Conservation (phyloP, 2,888 invertebrate genomes). For the Galerucella pusilla region DNA sequence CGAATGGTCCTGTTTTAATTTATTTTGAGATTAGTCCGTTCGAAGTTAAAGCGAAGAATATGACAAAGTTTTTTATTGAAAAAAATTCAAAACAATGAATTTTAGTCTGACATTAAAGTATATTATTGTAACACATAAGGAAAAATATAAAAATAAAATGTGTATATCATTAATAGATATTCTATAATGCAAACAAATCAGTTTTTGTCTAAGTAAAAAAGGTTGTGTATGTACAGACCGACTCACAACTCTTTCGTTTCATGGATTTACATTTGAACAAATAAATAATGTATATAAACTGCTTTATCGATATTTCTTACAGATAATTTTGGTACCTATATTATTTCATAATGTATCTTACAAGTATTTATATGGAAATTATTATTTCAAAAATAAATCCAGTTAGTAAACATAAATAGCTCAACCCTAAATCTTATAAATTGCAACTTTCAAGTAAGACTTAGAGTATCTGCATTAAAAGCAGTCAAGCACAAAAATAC, state of each 20-base stretch:
- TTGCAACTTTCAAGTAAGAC: background rate
- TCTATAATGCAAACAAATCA: slow-evolving; percentile 22
- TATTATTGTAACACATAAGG: slow-evolving; percentile 43
- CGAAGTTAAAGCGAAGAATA: slow-evolving; percentile 1
- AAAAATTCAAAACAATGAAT: slow-evolving; percentile 43
- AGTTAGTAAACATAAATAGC: slow-evolving; percentile 1
- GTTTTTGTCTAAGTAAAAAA: slow-evolving; percentile 23
- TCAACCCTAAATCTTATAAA: slow-evolving; percentile 17
- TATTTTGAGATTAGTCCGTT: too few relatives aligned
- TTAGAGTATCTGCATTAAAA: slow-evolving; percentile 2
- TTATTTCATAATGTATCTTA: slow-evolving; percentile 12
- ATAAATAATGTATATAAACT: slow-evolving; percentile 23
- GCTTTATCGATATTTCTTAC: slow-evolving; percentile 14
- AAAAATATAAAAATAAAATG: slow-evolving; percentile 46
- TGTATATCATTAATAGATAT: slow-evolving; percentile 24
- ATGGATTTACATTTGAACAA: slow-evolving; percentile 32
- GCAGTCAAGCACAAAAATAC: background rate
- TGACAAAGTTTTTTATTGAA: slow-evolving; percentile 45
- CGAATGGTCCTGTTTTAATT: too few relatives aligned
- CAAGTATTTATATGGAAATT: slow-evolving; percentile 16
- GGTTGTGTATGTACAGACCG: slow-evolving; percentile 27
- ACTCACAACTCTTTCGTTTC: slow-evolving; percentile 21
- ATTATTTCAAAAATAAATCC: slow-evolving; percentile 24
- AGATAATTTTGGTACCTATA: slow-evolving; percentile 6
- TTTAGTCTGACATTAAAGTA: slow-evolving; percentile 41